phyloP scores from a whole-genome alignment of 2,888 invertebrate genomes.

The Calameuta filiformis region DNA sequence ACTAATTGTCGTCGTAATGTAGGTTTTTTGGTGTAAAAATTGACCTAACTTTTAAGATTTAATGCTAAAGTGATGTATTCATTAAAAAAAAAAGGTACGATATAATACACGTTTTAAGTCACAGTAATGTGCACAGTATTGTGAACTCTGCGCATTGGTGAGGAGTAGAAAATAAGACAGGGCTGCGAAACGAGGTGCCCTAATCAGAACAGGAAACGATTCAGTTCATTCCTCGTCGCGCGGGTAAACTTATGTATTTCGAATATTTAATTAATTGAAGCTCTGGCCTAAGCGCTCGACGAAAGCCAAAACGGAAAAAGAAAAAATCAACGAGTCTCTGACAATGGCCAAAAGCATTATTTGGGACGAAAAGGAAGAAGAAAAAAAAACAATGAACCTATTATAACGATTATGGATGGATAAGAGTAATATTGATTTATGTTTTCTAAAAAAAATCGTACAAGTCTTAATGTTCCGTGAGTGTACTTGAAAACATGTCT shows the following conservation, averaged over 20 bases:
- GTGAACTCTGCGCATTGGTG: slow-evolving; percentile 2
- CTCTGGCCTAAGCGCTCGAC: slow-evolving; percentile 47
- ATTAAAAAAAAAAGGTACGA: slow-evolving; percentile 26
- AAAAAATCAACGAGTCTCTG: slow-evolving; percentile 14
- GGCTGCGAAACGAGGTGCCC: slow-evolving; percentile 38
- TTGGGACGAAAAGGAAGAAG: slow-evolving; percentile 31
- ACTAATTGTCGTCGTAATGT: slow-evolving; percentile 63
- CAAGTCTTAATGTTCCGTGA: slow-evolving; percentile 24
- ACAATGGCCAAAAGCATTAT: slow-evolving; percentile 28
- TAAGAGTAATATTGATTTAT: slow-evolving; percentile 17
- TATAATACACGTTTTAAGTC: slow-evolving; percentile 14
- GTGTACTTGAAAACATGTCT: slow-evolving; percentile 42
- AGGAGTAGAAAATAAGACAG: slow-evolving; percentile 31
- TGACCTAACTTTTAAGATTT: slow-evolving; percentile 59
- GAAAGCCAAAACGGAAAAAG: slow-evolving; percentile 30
- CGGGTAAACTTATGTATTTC: slow-evolving; percentile 47
- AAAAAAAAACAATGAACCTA: slow-evolving; percentile 9
- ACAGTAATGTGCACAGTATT: background rate
- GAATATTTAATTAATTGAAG: slow-evolving; percentile 48
- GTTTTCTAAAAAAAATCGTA: slow-evolving; percentile 13
- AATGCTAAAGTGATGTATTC: slow-evolving; percentile 51
- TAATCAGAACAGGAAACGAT: slow-evolving; percentile 15
- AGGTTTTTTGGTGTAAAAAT: slow-evolving; percentile 63
- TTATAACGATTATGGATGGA: slow-evolving; percentile 9
- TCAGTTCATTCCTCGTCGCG: slow-evolving; percentile 31